Percentiles rank a stretch among this genome's conserved stretches.
Conservation (phyloP, 2,888 invertebrate genomes). For the Erebia ligea region DNA sequence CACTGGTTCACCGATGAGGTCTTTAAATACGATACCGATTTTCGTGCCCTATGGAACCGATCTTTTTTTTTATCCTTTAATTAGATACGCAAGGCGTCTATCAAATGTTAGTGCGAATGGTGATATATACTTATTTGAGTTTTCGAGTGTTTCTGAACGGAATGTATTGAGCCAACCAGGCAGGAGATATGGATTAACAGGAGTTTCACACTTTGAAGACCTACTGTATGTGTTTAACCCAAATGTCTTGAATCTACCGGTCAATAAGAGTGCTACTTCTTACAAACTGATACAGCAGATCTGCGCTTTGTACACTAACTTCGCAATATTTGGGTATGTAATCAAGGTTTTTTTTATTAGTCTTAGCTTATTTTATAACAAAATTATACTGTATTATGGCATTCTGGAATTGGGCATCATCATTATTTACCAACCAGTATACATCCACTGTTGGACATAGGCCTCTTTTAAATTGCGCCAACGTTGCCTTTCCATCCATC, state of each 20-base stretch:
- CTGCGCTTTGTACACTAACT: too few species aligned
- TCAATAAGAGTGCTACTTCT: conserved; percentile 47
- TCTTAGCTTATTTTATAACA: too few species aligned
- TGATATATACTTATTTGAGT: conserved; percentile 51
- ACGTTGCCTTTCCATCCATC: too few species aligned
- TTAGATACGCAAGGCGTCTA: conserved; percentile 46
- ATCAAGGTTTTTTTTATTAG: too few species aligned
- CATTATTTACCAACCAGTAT: too few species aligned
- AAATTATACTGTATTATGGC: too few species aligned
- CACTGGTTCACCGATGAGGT: conserved; percentile 49
- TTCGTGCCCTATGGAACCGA: conserved; percentile 49
- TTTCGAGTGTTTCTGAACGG: conserved; percentile 55
- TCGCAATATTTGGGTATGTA: too few species aligned
- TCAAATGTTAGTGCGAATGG: conserved; percentile 38
- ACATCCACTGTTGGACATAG: too few species aligned
- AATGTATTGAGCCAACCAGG: conserved; percentile 53
- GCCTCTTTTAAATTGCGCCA: too few species aligned
- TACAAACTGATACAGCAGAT: too few species aligned
- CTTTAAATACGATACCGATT: conserved; percentile 41
- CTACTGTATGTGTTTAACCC: conserved; percentile 60
- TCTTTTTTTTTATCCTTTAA: conserved; percentile 47
- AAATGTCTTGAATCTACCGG: conserved; percentile 48
- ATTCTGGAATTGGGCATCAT: too few species aligned
- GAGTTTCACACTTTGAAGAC: conserved; percentile 64
- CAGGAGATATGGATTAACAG: conserved; percentile 51